Evolutionary conservation across 2,113 vertebrate genomes (phyloP).

Genomic region (Petrocephalus zakoni): DNA sequence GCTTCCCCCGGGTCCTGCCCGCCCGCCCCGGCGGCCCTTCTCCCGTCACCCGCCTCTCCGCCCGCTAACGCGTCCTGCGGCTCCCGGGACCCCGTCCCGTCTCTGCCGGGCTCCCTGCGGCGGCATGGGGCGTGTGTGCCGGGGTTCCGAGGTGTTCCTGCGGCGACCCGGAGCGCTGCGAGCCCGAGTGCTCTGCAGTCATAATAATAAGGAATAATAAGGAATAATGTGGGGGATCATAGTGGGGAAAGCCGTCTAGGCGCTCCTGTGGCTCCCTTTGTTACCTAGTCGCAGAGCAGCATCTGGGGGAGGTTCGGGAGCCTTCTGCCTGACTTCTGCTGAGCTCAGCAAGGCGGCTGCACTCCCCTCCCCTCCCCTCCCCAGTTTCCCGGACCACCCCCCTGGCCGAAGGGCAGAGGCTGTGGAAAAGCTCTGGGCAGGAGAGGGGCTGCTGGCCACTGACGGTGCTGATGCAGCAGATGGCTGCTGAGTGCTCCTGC

Average conservation of each 20-base stretch:
- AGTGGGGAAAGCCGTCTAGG: too few species aligned
- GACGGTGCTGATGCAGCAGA: neutral
- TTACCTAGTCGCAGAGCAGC: neutral
- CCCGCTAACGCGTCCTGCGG: too few species aligned
- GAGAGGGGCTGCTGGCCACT: neutral
- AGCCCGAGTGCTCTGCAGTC: too few species aligned
- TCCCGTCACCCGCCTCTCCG: too few species aligned
- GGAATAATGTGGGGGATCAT: too few species aligned
- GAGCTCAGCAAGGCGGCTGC: conserved; percentile 10
- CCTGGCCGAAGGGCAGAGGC: neutral
- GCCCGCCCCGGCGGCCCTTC: neutral
- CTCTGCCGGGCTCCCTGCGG: too few species aligned
- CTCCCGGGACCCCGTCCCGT: too few species aligned
- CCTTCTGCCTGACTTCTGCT: neutral
- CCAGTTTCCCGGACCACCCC: neutral
- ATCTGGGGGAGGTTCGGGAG: neutral
- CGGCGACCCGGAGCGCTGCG: too few species aligned
- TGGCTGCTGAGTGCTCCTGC: neutral
- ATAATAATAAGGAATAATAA: too few species aligned
- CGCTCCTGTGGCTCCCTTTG: neutral
- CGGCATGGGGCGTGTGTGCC: too few species aligned
- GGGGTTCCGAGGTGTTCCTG: too few species aligned
- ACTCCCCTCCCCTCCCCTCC: neutral
- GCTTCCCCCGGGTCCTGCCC: neutral
- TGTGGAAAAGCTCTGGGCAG: neutral